Evolutionary conservation across 2,888 invertebrate genomes (phyloP).

Genomic region (Opisthograptis luteolata): DNA sequence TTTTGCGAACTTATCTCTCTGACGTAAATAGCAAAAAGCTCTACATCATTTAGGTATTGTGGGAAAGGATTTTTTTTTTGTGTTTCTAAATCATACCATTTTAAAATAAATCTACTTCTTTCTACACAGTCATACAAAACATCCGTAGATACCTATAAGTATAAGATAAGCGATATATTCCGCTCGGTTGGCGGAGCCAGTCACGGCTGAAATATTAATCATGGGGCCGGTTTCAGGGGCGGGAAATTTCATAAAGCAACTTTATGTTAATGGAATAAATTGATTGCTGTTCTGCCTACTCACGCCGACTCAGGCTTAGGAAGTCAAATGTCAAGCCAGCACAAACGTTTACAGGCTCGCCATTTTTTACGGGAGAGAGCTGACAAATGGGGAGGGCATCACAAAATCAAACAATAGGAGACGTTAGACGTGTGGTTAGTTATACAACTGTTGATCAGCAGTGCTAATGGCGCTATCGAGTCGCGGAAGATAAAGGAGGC

Average conservation of each 20-base stretch:
- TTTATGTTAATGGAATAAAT: slow-evolving; percentile 73
- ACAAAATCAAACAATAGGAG: slow-evolving; percentile 1
- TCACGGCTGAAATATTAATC: slow-evolving; percentile 75
- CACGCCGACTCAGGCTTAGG: slow-evolving; percentile 45
- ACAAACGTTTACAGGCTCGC: slow-evolving; percentile 16
- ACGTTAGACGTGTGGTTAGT: slow-evolving; percentile 5
- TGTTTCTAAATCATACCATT: slow-evolving; percentile 5
- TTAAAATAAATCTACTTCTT: background rate
- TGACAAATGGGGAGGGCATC: slow-evolving; percentile 19
- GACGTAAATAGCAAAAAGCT: background rate
- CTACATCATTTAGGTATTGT: too few species aligned
- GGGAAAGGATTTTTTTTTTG: too few species aligned
- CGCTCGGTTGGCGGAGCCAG: slow-evolving; percentile 58
- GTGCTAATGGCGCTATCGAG: slow-evolving; percentile 62
- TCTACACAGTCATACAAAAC: background rate
- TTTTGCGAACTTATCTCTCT: slow-evolving; percentile 1
- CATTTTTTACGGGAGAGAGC: slow-evolving; percentile 11
- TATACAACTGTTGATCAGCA: slow-evolving; percentile 21
- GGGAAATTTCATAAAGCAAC: slow-evolving; percentile 67
- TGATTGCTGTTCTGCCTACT: slow-evolving; percentile 50
- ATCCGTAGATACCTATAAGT: slow-evolving; percentile 4
- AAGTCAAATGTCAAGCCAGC: slow-evolving; percentile 27
- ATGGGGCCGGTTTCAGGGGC: slow-evolving; percentile 57
- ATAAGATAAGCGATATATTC: slow-evolving; percentile 55
- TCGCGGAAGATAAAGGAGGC: slow-evolving; percentile 52